A percentile compares a stretch with the other conserved stretches of the same genome.
Evolutionary conservation across 2,888 invertebrate species (phyloP).

Genomic region (Dryococelus australis): DNA sequence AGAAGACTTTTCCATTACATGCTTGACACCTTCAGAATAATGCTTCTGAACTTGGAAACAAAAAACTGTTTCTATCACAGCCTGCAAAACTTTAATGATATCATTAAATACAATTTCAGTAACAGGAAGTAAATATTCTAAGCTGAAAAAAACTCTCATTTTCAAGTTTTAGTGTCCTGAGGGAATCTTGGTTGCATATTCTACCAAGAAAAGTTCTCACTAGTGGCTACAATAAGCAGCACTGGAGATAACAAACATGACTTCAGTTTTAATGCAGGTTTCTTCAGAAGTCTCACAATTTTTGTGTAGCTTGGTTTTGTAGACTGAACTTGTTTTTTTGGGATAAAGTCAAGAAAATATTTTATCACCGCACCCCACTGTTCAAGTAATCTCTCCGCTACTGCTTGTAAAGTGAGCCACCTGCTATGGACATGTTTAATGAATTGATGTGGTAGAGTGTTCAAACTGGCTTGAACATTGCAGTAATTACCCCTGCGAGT

Average conservation of each 20-base stretch:
- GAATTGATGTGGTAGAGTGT: background rate
- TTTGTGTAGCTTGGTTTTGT: too few species aligned
- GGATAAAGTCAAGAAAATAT: too few species aligned
- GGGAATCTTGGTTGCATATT: background rate
- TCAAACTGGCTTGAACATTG: too few species aligned
- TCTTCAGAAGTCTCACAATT: too few species aligned
- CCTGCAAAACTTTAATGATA: too few species aligned
- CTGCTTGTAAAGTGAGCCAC: slow-evolving; percentile 43
- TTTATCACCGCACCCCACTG: too few species aligned
- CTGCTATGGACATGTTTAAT: slow-evolving; percentile 40
- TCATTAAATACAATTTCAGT: too few species aligned
- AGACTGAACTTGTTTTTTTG: too few species aligned
- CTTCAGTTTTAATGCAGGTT: slow-evolving; percentile 24
- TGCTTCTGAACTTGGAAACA: too few species aligned
- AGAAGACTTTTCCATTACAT: background rate
- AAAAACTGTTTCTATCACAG: too few species aligned
- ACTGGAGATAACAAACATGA: slow-evolving; percentile 31
- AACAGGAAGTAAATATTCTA: background rate
- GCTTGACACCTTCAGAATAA: background rate
- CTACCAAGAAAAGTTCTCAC: background rate
- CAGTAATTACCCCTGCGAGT: too few species aligned
- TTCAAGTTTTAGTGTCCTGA: background rate
- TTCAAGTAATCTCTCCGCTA: slow-evolving; percentile 37
- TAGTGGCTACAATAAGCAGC: slow-evolving; percentile 29
- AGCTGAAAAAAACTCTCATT: background rate